These are phyloP conservation scores for Narcine bancroftii DNA, from an alignment of 2,113 vertebrate species.

Conservation along the genomic window DNA sequence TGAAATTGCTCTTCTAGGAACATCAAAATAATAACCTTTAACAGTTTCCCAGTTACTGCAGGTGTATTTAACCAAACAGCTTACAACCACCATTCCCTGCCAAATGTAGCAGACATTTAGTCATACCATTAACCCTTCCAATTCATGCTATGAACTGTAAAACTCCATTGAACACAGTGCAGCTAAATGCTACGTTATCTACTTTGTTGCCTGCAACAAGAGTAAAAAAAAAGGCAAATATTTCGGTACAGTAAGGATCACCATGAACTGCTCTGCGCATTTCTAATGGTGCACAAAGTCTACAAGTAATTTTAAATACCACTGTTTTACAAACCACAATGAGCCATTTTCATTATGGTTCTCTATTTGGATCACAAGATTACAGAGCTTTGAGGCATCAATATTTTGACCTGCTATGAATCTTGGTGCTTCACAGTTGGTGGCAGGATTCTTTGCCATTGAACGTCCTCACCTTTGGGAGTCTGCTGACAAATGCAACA, in stretches of 20 bases:
- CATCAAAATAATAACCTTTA: neutral
- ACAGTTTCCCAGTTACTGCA: constrained; percentile 15
- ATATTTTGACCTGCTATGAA: neutral
- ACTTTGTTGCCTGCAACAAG: constrained; percentile 33
- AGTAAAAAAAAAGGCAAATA: constrained; percentile 16
- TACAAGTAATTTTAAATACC: constrained; percentile 14
- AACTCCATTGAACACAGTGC: neutral
- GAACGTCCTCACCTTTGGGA: constrained; percentile 23
- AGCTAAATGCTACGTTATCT: constrained; percentile 19
- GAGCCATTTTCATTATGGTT: neutral
- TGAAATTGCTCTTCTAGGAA: constrained; percentile 25
- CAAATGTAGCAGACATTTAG: neutral
- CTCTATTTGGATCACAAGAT: neutral
- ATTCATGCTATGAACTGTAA: constrained; percentile 16
- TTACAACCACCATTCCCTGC: neutral
- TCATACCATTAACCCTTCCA: neutral
- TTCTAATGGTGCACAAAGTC: neutral
- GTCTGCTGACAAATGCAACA: neutral
- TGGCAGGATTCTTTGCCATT: neutral
- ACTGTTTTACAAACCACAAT: neutral
- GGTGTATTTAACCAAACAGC: constrained; percentile 24
- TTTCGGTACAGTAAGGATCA: neutral
- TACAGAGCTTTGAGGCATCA: neutral
- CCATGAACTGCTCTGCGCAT: neutral
- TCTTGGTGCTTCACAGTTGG: neutral